phyloP scores from a whole-genome alignment of 2,797 vertebrate genomes.

The Hoplostethus atlanticus region DNA sequence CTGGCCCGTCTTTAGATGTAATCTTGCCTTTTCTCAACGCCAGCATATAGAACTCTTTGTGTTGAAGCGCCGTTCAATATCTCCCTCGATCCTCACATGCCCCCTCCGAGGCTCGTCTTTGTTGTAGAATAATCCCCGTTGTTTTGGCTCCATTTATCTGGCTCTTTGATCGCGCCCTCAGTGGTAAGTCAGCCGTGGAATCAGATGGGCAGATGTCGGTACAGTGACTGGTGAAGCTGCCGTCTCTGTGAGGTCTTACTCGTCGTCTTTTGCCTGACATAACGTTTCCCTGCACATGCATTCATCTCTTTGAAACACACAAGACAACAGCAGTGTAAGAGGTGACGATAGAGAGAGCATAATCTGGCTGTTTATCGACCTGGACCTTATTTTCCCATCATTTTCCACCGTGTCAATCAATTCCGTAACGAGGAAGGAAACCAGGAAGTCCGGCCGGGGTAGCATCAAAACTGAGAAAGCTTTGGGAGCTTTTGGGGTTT shows the following conservation, averaged over 20 bases:
- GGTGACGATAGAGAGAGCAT: background rate
- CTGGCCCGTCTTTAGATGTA: constrained; percentile 34
- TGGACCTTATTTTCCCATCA: no score
- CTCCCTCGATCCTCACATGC: background rate
- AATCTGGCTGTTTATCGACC: no score
- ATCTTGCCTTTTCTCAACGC: constrained; percentile 31
- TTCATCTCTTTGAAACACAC: background rate
- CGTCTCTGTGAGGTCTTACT: constrained; percentile 1
- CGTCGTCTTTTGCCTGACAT: background rate
- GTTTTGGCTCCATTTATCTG: constrained; percentile 33
- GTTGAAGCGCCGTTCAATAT: constrained; percentile 13
- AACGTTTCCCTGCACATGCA: background rate
- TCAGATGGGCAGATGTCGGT: constrained; percentile 23
- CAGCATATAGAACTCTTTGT: constrained; percentile 52
- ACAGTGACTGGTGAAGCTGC: constrained; percentile 18
- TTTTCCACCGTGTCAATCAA: no score
- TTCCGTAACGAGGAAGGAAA: no score
- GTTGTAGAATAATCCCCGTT: constrained; percentile 42
- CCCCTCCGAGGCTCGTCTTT: constrained; percentile 37
- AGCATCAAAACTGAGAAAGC: no score
- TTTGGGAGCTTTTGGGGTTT: no score
- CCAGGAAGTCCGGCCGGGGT: no score
- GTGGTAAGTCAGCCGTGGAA: constrained; percentile 36
- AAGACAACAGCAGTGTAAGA: background rate
- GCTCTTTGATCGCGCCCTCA: constrained; percentile 13